Percentiles rank a stretch among this genome's conserved stretches.
Evolutionary conservation across 1,140 invertebrate genomes (phyloP).

Genomic region (Cotesia typhae): DNA sequence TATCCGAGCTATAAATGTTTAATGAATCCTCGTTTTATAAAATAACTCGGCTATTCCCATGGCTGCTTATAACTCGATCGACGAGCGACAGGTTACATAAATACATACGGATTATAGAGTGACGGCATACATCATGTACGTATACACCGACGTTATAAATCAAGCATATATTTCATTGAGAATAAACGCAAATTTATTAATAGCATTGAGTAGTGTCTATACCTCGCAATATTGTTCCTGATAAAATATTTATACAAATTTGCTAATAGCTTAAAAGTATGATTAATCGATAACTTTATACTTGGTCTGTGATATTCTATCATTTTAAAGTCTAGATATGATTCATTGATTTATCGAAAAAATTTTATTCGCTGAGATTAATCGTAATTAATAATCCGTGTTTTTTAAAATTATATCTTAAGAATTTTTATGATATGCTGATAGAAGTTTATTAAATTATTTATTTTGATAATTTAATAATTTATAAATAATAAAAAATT

Average conservation of each 20-base stretch:
- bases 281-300: background rate
- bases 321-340: too few relatives aligned
- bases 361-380: too few relatives aligned
- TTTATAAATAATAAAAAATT: too few relatives aligned
- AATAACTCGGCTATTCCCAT: background rate
- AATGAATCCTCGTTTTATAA: background rate
- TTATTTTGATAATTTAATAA: too few relatives aligned
- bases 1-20: background rate
- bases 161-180: conserved; percentile 15
- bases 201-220: conserved; percentile 22
- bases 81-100: conserved; percentile 23
- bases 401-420: too few relatives aligned
- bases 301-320: background rate
- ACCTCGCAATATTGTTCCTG: background rate
- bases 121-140: conserved; percentile 21
- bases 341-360: too few relatives aligned
- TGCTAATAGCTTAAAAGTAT: background rate
- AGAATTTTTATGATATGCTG: too few relatives aligned
- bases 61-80: conserved; percentile 14
- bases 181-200: conserved; percentile 34
- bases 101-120: conserved; percentile 24
- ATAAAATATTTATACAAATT: background rate
- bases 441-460: too few relatives aligned
- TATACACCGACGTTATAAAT: conserved; percentile 8
- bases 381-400: too few relatives aligned